A percentile compares a stretch with the other conserved stretches of the same genome.
Conservation (phyloP, 2,113 vertebrate genomes). For the Loxodonta africana region DNA sequence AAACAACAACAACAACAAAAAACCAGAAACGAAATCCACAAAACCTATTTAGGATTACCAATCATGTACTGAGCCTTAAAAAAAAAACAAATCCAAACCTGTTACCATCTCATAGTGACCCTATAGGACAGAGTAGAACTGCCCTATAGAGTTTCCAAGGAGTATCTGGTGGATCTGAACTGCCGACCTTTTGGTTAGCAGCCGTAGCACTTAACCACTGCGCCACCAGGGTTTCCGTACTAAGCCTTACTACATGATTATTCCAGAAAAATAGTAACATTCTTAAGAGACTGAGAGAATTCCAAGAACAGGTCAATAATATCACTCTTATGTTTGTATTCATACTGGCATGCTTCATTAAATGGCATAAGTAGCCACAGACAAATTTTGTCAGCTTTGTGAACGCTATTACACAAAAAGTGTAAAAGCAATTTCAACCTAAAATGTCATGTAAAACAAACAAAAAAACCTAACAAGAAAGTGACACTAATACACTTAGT, state of each 20-base stretch:
- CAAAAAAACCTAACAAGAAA: background rate
- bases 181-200: too few species aligned
- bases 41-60: conserved; percentile 34
- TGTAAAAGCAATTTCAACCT: conserved; percentile 46
- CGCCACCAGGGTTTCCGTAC: too few species aligned
- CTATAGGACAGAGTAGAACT: too few species aligned
- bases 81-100: too few species aligned
- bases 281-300: conserved; percentile 50
- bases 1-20: background rate
- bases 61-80: background rate
- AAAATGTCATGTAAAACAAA: conserved; percentile 39
- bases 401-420: conserved; percentile 47
- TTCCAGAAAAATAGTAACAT: conserved; percentile 30
- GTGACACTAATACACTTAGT: background rate
- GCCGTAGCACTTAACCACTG: too few species aligned
- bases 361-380: conserved; percentile 23
- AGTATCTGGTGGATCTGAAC: too few species aligned
- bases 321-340: conserved; percentile 54
- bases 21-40: background rate
- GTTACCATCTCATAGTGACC: too few species aligned
- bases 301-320: conserved; percentile 8
- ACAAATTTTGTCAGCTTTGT: conserved; percentile 49
- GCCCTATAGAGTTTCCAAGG: too few species aligned
- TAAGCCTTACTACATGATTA: background rate
- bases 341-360: conserved; percentile 14